A percentile compares a stretch with the other conserved stretches of the same genome.
Evolutionary conservation across 2,797 vertebrate genomes (phyloP).

Genomic region (Orientallactaga sibirica): DNA sequence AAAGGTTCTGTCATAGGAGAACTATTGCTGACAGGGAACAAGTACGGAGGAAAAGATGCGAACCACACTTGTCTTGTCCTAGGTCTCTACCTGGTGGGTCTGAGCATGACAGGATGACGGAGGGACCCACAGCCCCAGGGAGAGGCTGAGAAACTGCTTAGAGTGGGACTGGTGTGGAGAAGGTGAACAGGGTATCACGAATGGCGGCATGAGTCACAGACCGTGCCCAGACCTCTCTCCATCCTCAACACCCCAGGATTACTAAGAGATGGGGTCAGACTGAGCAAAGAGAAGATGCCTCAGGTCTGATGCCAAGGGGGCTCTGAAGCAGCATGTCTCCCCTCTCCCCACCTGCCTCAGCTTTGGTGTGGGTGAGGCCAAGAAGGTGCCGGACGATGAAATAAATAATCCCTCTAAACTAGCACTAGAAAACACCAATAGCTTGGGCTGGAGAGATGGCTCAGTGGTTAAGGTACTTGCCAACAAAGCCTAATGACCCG

Average conservation of each 20-base stretch:
- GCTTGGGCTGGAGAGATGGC: too few relatives aligned
- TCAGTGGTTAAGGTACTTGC: too few relatives aligned
- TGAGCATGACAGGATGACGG: fast-evolving
- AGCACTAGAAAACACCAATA: neutral
- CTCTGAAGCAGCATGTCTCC: neutral
- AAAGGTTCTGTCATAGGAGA: neutral
- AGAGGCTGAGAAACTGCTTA: too few relatives aligned
- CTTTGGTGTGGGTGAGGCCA: neutral
- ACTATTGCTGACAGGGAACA: neutral
- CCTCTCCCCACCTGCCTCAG: too few relatives aligned
- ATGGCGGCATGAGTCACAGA: neutral
- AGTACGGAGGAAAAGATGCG: neutral
- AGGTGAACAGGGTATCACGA: fast-evolving
- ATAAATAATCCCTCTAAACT: neutral
- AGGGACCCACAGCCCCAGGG: fast-evolving
- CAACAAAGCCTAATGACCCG: too few relatives aligned
- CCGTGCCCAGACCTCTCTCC: too few relatives aligned
- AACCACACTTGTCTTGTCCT: fast-evolving
- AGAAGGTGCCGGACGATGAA: neutral
- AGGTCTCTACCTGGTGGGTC: fast-evolving
- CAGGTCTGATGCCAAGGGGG: fast-evolving
- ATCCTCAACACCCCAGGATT: too few relatives aligned
- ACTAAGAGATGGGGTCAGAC: fast-evolving
- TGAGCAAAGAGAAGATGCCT: fast-evolving
- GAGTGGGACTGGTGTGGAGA: neutral